Conservation (phyloP, 30 jellyfish, hydroid and myxozoan genomes). For the Phacellophora camtschatica region DNA sequence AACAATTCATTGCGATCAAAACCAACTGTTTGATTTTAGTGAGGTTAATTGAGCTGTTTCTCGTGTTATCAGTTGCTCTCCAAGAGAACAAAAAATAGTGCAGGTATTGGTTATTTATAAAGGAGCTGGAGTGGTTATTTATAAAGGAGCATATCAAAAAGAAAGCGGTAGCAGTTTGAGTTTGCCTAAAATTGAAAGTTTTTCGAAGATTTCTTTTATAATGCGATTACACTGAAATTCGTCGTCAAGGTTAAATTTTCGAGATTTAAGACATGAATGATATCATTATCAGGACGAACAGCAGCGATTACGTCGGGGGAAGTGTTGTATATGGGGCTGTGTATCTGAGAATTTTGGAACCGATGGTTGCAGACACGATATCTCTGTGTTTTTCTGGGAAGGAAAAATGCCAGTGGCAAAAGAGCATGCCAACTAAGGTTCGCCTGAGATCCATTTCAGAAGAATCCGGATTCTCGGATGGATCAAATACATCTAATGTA, state of each 20-base stretch:
- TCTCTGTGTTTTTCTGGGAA: not conserved
- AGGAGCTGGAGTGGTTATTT: not conserved
- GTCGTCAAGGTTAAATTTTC: not conserved
- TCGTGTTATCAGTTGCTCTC: too few species aligned
- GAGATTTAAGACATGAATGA: conserved; percentile 28
- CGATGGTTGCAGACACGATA: conserved; percentile 39
- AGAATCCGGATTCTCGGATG: conserved; percentile 13
- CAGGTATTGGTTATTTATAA: not conserved
- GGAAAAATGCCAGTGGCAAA: conserved; percentile 24
- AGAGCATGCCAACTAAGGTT: not conserved
- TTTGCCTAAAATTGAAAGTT: too few species aligned
- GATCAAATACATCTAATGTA: too few species aligned
- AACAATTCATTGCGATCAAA: too few species aligned
- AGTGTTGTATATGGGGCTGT: conserved; percentile 45
- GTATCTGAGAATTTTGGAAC: conserved; percentile 32
- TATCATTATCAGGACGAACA: conserved; percentile 22
- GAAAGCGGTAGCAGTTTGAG: too few species aligned
- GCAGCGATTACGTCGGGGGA: conserved; percentile 44
- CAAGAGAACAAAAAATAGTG: not conserved
- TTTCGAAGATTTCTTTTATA: not conserved
- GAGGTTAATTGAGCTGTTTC: too few species aligned
- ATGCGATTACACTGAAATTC: not conserved
- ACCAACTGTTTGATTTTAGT: too few species aligned
- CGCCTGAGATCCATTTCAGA: conserved; percentile 5
- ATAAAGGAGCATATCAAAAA: too few species aligned